Base-by-base conservation (phyloP, 2,888 invertebrate species). In the Acleris sparsana region DNA sequence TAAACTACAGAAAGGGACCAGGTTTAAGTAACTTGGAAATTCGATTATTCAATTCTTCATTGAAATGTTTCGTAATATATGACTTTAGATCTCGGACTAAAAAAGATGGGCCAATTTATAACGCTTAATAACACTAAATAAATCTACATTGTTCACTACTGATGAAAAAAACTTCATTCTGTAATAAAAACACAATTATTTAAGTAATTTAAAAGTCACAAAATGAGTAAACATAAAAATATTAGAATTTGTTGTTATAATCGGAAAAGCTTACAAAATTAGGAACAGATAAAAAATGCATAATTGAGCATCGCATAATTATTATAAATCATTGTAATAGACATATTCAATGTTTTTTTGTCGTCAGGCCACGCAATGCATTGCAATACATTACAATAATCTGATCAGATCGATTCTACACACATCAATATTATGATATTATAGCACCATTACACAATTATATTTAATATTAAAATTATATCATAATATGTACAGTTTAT, bases 261-360 rank as follows among this genome's bases (percentile, higher is more conserved):
- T 63, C 16, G 51, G 33, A 68, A 65, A 70, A 63, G 63, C 59
- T 56, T 62, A 70, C 69, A 66, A 71, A 67, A 67, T 65, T 75
- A 79, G 78, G 78, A 78, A 79, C 78, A 74, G 70, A 67, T 72
- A 71, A 58, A 68, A 82, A 82, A 83, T 81, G 82, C 82, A 77
- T 63, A 68, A 71, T 78, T 83, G 80, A 83, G 80, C 82, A 77
- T 74, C 73, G 39, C 17, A 67, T 52, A 60, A 64, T 64, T 69
- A 58, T 56, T 52, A 66, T 33, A 63, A 53, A 53, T 62, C 53
- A 70, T 55, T 67, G 61, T 69, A 52, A 52, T 55, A 58, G 46
- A 49, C 53, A 64, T 65, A 53, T 62, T 68, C 44, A 62, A 59
- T 60, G 63, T 61, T 62, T 56, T 67, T 62, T 68, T 43, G 56